These are phyloP conservation scores for Patagioenas fasciata DNA, from an alignment of 2,113 vertebrate genomes.

Conservation along the genomic window DNA sequence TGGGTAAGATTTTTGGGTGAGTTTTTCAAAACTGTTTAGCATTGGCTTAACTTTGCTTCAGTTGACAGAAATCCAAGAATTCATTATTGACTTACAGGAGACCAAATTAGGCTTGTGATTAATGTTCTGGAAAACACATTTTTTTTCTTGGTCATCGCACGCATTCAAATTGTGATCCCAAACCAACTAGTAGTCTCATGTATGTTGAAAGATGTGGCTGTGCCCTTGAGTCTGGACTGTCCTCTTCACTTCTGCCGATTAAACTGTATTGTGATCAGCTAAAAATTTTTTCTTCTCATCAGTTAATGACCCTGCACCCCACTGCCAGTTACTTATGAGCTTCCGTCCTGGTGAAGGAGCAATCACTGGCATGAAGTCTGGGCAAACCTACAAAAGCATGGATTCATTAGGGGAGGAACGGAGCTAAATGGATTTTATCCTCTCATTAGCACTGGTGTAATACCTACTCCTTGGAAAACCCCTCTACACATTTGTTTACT, in stretches of 20 bases:
- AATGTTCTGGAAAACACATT: conserved; percentile 1
- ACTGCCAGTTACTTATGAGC: not conserved
- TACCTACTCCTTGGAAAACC: not conserved
- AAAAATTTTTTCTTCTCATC: not conserved
- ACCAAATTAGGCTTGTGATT: conserved; percentile 14
- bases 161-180: not conserved
- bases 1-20: not conserved
- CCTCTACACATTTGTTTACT: not conserved
- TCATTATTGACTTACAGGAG: conserved; percentile 30
- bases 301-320: not conserved
- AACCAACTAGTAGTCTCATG: not conserved
- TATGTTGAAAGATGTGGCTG: not conserved
- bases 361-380: not conserved
- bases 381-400: not conserved
- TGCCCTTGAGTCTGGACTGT: not conserved
- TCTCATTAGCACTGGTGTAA: not conserved
- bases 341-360: not conserved
- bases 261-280: not conserved
- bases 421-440: not conserved
- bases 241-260: not conserved
- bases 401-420: not conserved
- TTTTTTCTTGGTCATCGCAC: not conserved
- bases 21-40: conserved; percentile 23
- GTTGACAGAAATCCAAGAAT: conserved; percentile 45
- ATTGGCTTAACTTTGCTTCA: conserved; percentile 27